Percentiles rank a stretch among this genome's conserved stretches.
These are phyloP conservation scores for Octodon degus DNA, from an alignment of 2,113 vertebrate genomes.

Conservation along the genomic window DNA sequence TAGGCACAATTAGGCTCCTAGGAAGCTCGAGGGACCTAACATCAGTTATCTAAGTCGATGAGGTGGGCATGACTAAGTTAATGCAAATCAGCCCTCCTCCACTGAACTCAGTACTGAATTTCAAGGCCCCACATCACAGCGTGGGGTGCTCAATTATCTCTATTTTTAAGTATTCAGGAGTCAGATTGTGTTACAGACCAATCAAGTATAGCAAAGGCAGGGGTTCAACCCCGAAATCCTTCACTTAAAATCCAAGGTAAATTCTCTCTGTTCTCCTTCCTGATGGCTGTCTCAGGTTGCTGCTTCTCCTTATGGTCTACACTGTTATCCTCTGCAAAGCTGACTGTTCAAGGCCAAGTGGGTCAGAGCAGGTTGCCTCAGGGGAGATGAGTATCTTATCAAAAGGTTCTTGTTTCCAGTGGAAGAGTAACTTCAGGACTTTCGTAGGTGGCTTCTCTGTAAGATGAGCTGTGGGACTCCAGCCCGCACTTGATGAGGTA, in stretches of 20 bases:
- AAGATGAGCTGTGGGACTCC: constrained; percentile 8
- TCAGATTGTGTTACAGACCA: constrained; percentile 81
- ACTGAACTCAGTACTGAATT: constrained; percentile 77
- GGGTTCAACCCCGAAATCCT: constrained; percentile 35
- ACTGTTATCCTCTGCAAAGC: background rate
- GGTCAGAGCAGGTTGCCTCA: constrained; percentile 46
- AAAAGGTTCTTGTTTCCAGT: constrained; percentile 59
- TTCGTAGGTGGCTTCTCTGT: constrained; percentile 50
- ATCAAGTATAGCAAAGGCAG: constrained; percentile 69
- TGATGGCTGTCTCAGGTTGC: constrained; percentile 15
- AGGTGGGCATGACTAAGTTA: constrained; percentile 83
- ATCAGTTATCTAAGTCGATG: constrained; percentile 80
- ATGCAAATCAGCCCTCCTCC: constrained; percentile 83
- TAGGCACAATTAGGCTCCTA: constrained; percentile 58
- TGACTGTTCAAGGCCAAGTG: constrained; percentile 53
- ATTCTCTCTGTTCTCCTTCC: constrained; percentile 43
- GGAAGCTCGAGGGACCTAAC: constrained; percentile 75
- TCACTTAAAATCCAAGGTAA: constrained; percentile 64
- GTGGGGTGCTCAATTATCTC: constrained; percentile 83
- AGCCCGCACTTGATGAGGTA: constrained; percentile 13
- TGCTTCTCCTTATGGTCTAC: background rate
- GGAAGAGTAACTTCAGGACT: constrained; percentile 56
- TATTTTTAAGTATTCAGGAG: constrained; percentile 82
- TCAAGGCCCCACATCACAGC: constrained; percentile 78
- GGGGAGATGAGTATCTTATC: constrained; percentile 27